A percentile compares a stretch with the other conserved stretches of the same genome.
Conservation (phyloP, 2,888 invertebrate species). For the Rhagium mordax region DNA sequence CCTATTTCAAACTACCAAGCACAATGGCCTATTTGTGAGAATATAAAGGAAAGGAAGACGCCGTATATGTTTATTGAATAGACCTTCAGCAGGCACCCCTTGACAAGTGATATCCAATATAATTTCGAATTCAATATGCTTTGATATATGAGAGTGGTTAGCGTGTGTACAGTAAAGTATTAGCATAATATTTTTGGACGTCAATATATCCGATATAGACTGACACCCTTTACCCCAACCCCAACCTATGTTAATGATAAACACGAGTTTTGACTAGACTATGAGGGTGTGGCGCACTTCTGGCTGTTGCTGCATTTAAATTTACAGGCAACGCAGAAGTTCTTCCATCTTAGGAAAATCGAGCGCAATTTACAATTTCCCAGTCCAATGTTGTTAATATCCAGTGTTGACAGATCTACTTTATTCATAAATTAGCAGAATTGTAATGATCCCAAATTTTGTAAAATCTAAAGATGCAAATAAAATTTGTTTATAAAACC, state of each 20-base stretch:
- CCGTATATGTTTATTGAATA: conserved; percentile 46
- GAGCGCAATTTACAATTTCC: no score
- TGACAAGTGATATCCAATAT: conserved; percentile 58
- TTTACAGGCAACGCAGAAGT: no score
- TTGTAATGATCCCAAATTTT: no score
- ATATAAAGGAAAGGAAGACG: conserved; percentile 42
- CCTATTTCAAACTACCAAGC: not conserved
- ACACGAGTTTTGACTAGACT: not conserved
- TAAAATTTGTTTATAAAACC: no score
- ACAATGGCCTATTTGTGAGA: conserved; percentile 41
- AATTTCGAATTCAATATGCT: conserved; percentile 58
- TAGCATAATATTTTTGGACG: conserved; percentile 62
- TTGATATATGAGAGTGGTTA: conserved; percentile 56
- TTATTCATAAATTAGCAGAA: no score
- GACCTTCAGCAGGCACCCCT: conserved; percentile 43
- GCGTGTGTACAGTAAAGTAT: conserved; percentile 53
- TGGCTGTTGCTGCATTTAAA: not conserved
- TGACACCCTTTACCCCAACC: conserved; percentile 38
- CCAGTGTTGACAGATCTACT: no score
- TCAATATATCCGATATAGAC: conserved; percentile 52
- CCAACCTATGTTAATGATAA: conserved; percentile 19
- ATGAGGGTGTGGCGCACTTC: conserved; percentile 11
- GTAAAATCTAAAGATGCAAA: no score
- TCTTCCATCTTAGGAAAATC: no score
- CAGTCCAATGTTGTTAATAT: no score